Evolutionary conservation across 2,888 invertebrate genomes (phyloP).

Genomic region (Melinaea menophilus): DNA sequence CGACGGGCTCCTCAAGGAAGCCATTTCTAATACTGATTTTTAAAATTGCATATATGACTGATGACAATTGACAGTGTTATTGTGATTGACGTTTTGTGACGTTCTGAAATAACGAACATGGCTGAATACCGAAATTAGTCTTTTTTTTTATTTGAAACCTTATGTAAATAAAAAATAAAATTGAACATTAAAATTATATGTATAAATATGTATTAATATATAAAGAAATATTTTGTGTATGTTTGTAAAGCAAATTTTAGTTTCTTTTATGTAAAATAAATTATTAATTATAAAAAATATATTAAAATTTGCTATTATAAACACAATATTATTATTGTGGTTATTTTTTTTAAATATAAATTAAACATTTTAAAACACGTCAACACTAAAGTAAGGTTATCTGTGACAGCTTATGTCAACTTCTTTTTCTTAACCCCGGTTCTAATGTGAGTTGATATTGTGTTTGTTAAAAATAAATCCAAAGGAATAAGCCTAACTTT

Average conservation of each 20-base stretch:
- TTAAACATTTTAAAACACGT: background rate
- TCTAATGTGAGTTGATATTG: constrained; percentile 70
- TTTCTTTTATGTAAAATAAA: background rate
- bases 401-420: constrained; percentile 40
- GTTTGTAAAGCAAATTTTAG: background rate
- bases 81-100: constrained; percentile 16
- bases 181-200: background rate
- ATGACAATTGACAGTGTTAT: constrained; percentile 18
- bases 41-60: constrained; percentile 26
- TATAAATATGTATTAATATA: constrained; percentile 13
- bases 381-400: constrained; percentile 14
- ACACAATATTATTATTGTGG: background rate
- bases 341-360: background rate
- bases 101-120: constrained; percentile 13
- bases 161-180: background rate
- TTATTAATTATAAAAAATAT: too few species aligned
- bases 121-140: too few species aligned
- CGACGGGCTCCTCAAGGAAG: constrained; percentile 76
- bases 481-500: constrained; percentile 48
- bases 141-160: background rate
- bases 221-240: constrained; percentile 18
- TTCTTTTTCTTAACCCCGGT: constrained; percentile 74
- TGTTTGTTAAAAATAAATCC: constrained; percentile 63
- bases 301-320: too few species aligned
- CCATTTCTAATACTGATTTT: constrained; percentile 70